These are phyloP conservation scores for Drosophila lutescens DNA, from an alignment of 2,888 invertebrate species.

Conservation along the genomic window DNA sequence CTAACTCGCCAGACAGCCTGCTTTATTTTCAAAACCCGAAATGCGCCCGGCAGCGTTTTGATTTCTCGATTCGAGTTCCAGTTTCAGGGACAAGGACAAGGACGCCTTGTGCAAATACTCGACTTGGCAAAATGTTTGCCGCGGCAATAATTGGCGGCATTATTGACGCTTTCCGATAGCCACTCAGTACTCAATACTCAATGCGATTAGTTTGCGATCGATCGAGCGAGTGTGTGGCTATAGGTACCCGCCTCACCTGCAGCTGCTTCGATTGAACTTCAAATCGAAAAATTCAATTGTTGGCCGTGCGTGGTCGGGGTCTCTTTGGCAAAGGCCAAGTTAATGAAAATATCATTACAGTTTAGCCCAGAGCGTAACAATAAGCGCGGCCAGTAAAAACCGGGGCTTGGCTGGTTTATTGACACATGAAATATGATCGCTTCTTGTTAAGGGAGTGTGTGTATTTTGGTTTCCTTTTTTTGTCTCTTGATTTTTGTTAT, in stretches of 20 bases:
- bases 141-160: slow-evolving; percentile 64
- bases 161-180: slow-evolving; percentile 70
- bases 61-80: slow-evolving; percentile 32
- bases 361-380: slow-evolving; percentile 72
- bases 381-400: slow-evolving; percentile 43
- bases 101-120: slow-evolving; percentile 75
- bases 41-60: slow-evolving; percentile 43
- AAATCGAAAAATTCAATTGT: slow-evolving; percentile 61
- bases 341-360: slow-evolving; percentile 80
- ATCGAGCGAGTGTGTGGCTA: not conserved
- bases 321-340: slow-evolving; percentile 74
- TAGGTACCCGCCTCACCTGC: slow-evolving; percentile 50
- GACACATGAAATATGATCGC: slow-evolving; percentile 76
- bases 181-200: slow-evolving; percentile 54
- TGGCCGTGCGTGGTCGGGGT: slow-evolving; percentile 62
- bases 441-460: slow-evolving; percentile 71
- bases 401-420: slow-evolving; percentile 62
- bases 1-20: not conserved
- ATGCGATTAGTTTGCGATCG: slow-evolving; percentile 57
- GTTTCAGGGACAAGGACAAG: slow-evolving; percentile 78
- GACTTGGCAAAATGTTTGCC: slow-evolving; percentile 35
- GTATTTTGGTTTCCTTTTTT: slow-evolving; percentile 13
- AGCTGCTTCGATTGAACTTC: slow-evolving; percentile 56
- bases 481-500: not conserved
- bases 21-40: slow-evolving; percentile 7